Evolutionary conservation across 2,113 vertebrate species (phyloP).

Genomic region (Odocoileus virginianus): DNA sequence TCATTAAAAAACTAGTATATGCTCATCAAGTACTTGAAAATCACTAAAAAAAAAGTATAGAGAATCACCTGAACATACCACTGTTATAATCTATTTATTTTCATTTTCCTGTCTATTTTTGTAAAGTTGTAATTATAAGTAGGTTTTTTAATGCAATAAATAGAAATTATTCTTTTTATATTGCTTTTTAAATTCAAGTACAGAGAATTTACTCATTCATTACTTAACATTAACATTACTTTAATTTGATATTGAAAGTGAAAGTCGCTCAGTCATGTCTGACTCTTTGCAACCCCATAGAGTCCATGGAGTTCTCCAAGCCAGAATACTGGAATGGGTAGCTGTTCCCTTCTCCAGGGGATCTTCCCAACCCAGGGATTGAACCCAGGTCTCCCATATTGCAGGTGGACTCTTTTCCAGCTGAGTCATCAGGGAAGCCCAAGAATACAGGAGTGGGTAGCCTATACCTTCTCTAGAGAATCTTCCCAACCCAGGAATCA

Average conservation of each 20-base stretch:
- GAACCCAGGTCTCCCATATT: not conserved
- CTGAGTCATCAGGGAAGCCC: not conserved
- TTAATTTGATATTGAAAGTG: not conserved
- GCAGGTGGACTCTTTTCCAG: not conserved
- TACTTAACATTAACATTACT: not conserved
- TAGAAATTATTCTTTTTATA: not conserved
- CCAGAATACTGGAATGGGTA: not conserved
- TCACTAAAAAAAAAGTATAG: not conserved
- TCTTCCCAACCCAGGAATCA: not conserved
- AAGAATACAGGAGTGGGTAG: not conserved
- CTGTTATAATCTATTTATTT: slow-evolving; percentile 7
- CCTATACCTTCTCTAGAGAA: not conserved
- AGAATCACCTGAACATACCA: not conserved
- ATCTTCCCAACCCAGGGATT: not conserved
- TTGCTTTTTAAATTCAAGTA: not conserved
- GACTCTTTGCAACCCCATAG: not conserved
- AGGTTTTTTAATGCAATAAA: not conserved
- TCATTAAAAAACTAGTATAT: not conserved
- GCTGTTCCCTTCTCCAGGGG: not conserved
- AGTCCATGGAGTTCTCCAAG: not conserved
- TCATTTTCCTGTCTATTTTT: not conserved
- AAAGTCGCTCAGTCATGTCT: not conserved
- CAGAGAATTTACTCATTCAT: not conserved
- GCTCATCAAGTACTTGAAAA: not conserved
- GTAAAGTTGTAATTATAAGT: not conserved